A percentile compares a stretch with the other conserved stretches of the same genome.
Conservation (phyloP, 2,113 vertebrate genomes). For the Psammodynastes pulverulentus region DNA sequence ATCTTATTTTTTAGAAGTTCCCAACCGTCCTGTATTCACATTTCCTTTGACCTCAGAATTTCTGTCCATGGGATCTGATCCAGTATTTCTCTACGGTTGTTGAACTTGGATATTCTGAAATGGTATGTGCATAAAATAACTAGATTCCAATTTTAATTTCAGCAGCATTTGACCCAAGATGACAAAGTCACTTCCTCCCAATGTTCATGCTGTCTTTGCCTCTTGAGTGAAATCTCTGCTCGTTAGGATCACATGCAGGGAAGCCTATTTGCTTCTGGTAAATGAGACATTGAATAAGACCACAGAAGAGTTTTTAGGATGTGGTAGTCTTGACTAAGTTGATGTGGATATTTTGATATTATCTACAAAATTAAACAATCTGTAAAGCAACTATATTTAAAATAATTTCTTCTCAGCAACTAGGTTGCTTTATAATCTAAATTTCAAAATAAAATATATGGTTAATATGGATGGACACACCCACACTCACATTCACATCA, state of each 20-base stretch:
- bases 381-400: neutral
- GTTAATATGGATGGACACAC: neutral
- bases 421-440: neutral
- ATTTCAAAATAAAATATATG: neutral
- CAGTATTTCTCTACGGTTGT: neutral
- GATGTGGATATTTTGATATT: neutral
- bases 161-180: neutral
- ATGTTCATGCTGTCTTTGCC: neutral
- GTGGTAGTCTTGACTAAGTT: neutral
- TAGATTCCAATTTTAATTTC: neutral
- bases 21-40: neutral
- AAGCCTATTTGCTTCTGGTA: neutral
- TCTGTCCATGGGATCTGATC: neutral
- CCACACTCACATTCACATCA: neutral
- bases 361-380: neutral
- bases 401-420: neutral
- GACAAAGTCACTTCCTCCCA: neutral
- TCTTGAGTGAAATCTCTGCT: neutral
- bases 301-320: neutral
- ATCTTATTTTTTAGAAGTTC: neutral
- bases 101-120: neutral
- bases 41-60: neutral
- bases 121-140: neutral
- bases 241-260: neutral
- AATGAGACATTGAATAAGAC: neutral